phyloP scores from a whole-genome alignment of 2,888 invertebrate species.

The Tetropium fuscum region DNA sequence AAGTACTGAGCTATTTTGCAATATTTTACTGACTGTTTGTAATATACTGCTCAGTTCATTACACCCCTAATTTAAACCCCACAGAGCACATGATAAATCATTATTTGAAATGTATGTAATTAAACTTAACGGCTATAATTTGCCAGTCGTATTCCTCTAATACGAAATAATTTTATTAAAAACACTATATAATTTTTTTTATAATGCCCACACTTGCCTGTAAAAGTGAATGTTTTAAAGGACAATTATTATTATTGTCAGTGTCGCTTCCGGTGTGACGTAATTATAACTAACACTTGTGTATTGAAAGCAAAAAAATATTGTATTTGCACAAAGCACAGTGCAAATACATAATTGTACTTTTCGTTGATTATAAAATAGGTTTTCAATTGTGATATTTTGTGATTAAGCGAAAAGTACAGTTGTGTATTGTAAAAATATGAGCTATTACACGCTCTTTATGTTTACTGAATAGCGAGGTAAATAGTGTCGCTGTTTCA shows the following conservation, averaged over 20 bases:
- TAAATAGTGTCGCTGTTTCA: neutral
- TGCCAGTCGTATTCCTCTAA: slow-evolving; percentile 19
- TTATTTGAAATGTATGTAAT: slow-evolving; percentile 9
- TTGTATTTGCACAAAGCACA: slow-evolving; percentile 10
- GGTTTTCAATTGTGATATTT: slow-evolving; percentile 13
- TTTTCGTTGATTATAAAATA: slow-evolving; percentile 20
- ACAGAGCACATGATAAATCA: slow-evolving; percentile 1
- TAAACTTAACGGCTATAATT: slow-evolving; percentile 23
- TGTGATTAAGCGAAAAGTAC: slow-evolving; percentile 20
- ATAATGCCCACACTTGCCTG: slow-evolving; percentile 22
- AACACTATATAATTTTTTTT: slow-evolving; percentile 32
- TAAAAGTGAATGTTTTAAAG: slow-evolving; percentile 16
- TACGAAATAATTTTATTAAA: slow-evolving; percentile 30
- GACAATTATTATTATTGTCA: slow-evolving; percentile 9
- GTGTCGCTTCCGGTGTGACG: slow-evolving; percentile 19
- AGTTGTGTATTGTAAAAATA: slow-evolving; percentile 8
- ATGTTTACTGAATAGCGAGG: neutral
- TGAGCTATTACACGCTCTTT: slow-evolving; percentile 3
- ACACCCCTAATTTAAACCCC: too few relatives aligned
- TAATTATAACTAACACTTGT: slow-evolving; percentile 4
- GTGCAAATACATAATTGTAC: slow-evolving; percentile 16
- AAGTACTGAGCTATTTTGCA: too few relatives aligned
- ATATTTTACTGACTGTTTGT: too few relatives aligned
- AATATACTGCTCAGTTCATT: too few relatives aligned
- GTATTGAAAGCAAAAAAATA: neutral